Conservation (phyloP, 2,113 vertebrate genomes). For the Dicerorhinus sumatrensis region DNA sequence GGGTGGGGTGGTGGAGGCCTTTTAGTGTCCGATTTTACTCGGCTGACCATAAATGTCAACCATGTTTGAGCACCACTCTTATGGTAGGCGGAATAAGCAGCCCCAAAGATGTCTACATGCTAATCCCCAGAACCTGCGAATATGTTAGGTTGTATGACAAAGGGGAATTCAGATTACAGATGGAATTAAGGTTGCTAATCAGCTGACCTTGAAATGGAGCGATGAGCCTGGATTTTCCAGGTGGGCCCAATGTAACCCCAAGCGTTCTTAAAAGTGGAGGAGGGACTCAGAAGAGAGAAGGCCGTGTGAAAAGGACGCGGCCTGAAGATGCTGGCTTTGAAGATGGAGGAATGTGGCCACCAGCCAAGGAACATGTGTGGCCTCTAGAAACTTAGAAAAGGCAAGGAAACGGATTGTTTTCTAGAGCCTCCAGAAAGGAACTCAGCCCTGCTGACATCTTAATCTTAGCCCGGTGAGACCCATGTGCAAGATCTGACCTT, state of each 20-base stretch:
- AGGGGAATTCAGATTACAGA: not conserved
- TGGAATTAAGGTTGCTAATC: not conserved
- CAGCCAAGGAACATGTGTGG: not conserved
- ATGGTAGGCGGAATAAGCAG: not conserved
- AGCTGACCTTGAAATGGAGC: not conserved
- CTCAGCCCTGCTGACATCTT: not conserved
- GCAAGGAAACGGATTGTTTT: not conserved
- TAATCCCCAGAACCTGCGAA: not conserved
- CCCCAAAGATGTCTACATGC: not conserved
- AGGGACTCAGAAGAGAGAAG: not conserved
- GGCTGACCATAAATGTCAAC: fast-evolving
- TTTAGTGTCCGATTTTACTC: not conserved
- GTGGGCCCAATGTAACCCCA: not conserved
- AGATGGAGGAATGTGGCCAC: not conserved
- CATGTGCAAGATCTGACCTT: not conserved
- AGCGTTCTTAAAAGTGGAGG: not conserved
- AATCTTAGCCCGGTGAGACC: not conserved
- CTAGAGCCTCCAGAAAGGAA: not conserved
- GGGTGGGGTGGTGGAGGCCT: not conserved
- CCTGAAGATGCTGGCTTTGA: fast-evolving
- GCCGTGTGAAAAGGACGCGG: not conserved
- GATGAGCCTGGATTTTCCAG: not conserved
- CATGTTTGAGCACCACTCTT: not conserved
- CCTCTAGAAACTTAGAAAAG: not conserved
- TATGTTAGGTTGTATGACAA: not conserved